Evolutionary conservation across 2,888 invertebrate species (phyloP), one percentile per base, ranked within the genome.

Genomic region (Drosophila differens): DNA sequence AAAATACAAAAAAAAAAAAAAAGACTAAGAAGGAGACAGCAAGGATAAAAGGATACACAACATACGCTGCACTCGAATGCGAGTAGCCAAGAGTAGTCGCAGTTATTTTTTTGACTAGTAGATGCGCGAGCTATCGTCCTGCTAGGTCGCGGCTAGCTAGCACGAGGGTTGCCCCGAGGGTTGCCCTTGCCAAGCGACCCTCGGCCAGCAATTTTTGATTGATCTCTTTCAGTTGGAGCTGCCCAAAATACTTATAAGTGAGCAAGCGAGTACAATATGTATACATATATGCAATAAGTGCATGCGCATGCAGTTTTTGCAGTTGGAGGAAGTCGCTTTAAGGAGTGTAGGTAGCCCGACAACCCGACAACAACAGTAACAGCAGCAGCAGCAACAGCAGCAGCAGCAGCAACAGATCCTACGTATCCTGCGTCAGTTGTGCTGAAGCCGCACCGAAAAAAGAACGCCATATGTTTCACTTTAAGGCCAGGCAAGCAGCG

Each of bases 351-450:
- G 83, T 80, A 84, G 19, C 28, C 47, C 25, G 47, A 47, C 47
- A 47, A 47, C 7, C 16, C 25, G 25, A 16, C 4, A 47, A 47
- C 16, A 47, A 16, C 25, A 39, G 44, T 12, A 44, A 44, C n/a
- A 41, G 39, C 41, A 41, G 19, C 28, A 52, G 3, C 62, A 41
- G 39, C 41, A 41, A 14, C 28, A 52, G 3, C 62, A 57, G 19
- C 72, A 65, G n/a, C 49, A 51, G 4, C 39, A 53, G 35, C 32
- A 63, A 47, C 68, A 75, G 74, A 80, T 87, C 81, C 85, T 88
- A 89, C 83, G 78, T 90, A 90, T 87, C 87, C 87, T 88, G 87
- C 87, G 87, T 82, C 87, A 87, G 90, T 88, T 87, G 87, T 88
- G 89, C 83, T 89, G 81, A 90, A 79, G 83, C 81, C 88, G 72